Evolutionary conservation across 2,113 vertebrate genomes (phyloP), one percentile per base, ranked within the genome.

Genomic region (Leuciscus idus): DNA sequence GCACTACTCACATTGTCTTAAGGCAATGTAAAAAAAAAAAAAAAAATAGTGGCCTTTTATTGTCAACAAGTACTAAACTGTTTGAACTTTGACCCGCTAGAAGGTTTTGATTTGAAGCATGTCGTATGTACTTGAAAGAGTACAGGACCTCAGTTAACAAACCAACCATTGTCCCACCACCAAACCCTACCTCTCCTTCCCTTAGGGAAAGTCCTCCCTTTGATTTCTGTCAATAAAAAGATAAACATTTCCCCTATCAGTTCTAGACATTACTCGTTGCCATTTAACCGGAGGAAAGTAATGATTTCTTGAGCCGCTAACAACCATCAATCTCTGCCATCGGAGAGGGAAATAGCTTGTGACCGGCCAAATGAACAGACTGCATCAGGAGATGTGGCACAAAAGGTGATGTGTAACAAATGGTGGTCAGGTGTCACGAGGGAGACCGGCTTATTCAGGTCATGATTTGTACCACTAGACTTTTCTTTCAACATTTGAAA

Each of bases 201-300:
- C 90, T 86, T 52, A 89, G 89, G 92, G 88, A 90, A 88, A 89
- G 68, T 26, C 88, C 85, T 86, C 89, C 80, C 77, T 90, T 87
- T 91, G 85, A 92, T 91, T 90, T 92, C 90, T 91, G 88, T 72
- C 8, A 78, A 89, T 90, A 87, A 77, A 90, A 88, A 89, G 91
- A 90, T 91, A 90, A 92, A 90, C 81, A 91, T 85, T 78, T 78
- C 23, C 82, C 74, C 80, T 66, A 82, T 74, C 78, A 83, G n/a
- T 57, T n/a, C 50, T 84, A 81, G 59, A 50, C 73, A 39, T 66
- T 89, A 82, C 82, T 82, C 50, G 74, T 46, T 89, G 72, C 72
- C 74, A 85, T 78, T 84, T 82, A 83, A 64, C 61, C 46, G 6
- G 33, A 80, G 81, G 79, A 75, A 68, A 57, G 52, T 76, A 85